Base-by-base conservation (phyloP, 2,113 vertebrate species). In the Hydrolagus affinis region DNA sequence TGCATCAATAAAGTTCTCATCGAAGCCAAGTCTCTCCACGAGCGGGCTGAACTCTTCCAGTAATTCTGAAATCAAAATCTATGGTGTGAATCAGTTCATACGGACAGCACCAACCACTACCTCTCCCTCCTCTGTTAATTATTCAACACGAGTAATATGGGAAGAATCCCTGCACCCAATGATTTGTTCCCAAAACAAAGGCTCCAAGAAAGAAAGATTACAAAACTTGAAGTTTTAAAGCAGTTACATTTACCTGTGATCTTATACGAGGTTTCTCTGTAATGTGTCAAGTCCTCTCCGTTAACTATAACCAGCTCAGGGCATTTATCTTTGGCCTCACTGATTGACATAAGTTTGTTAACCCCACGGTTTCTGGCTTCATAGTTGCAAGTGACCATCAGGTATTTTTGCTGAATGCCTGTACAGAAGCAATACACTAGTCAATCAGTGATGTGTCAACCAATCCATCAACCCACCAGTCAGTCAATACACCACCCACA, bases 1-100 rank as follows among this genome's bases (percentile, higher is more conserved):
- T 87, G 96, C 0, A 59, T 98, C 97, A 89, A 98, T 86, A 88
- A 96, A 98, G 90, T 98, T 97, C 90, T 98, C 96, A 87, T 98
- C 96, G 87, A 97, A 95, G 32, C 95, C 96, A 25, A 97, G 94
- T 85, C 96, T 92, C 87, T 98, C 96, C n/a, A 98, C 96, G 70
- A 94, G 85, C 0, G 94, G 94, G 89, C 90, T 94, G 89, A 94
- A 95, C 25, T 94, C 95, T 89, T 94, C 92, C 90, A 98, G 87
- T 86, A 98, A 85, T 32, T 94, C 96, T 98, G 89, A 62, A 88
- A 75, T 87, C 32, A 89, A 85, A 85, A 85, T 87, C 86, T 6
- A 44, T 44, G 44, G 6, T 44, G 6, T 44, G 44, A 44, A 6
- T 44, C 44, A 44, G 44, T 44, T 44, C 44, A 6, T 6, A 44